A percentile compares a stretch with the other conserved stretches of the same genome.
phyloP scores from a whole-genome alignment of 2,113 vertebrate genomes.

The Pluvialis apricaria region DNA sequence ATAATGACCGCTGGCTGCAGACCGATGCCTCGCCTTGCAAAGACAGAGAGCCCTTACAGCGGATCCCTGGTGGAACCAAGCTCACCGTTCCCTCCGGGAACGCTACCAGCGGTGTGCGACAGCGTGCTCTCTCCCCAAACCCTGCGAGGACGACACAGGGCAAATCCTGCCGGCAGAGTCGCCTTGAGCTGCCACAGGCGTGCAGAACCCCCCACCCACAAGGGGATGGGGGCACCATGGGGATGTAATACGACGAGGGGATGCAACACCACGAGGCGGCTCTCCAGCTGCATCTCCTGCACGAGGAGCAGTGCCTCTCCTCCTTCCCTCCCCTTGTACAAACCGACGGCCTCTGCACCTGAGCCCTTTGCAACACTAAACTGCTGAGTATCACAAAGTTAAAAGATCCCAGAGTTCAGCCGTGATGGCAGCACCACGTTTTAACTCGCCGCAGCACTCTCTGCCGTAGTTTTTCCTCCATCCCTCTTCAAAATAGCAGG shows the following conservation, averaged over 20 bases:
- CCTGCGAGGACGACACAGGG: neutral
- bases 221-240: too few relatives aligned
- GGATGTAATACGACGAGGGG: too few relatives aligned
- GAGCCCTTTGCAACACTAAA: neutral
- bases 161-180: neutral
- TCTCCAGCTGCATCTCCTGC: neutral
- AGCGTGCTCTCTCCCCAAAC: neutral
- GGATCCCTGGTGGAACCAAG: neutral
- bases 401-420: neutral
- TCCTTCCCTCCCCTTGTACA: neutral
- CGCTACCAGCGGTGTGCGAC: accelerated
- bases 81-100: neutral
- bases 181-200: neutral
- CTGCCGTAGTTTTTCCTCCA: neutral
- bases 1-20: constrained; percentile 35
- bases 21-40: neutral
- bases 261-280: neutral
- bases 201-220: neutral
- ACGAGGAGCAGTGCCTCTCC: neutral
- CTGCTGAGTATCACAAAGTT: accelerated
- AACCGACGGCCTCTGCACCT: neutral
- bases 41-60: neutral
- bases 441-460: neutral
- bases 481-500: neutral
- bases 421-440: accelerated